Conservation (phyloP, 2,888 invertebrate genomes). For the Helleia helle region DNA sequence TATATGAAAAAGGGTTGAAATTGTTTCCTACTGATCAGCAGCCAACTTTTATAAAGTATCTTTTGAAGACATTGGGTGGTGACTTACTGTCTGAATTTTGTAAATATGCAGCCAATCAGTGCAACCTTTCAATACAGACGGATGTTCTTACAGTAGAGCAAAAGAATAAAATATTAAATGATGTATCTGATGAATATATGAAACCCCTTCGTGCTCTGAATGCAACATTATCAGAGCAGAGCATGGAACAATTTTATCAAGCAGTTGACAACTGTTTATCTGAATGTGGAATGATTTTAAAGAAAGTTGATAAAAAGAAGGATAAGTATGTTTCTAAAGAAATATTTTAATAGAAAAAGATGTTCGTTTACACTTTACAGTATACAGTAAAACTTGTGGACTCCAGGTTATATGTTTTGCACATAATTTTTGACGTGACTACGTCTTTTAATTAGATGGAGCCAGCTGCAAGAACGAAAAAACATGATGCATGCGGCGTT, state of each 20-base stretch:
- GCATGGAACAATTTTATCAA: conserved; percentile 85
- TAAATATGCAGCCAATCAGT: conserved; percentile 84
- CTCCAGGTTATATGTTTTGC: too few species aligned
- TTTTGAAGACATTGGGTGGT: conserved; percentile 87
- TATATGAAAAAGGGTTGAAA: conserved; percentile 87
- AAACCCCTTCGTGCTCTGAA: conserved; percentile 78
- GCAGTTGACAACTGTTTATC: conserved; percentile 82
- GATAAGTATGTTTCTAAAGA: conserved; percentile 75
- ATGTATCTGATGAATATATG: conserved; percentile 79
- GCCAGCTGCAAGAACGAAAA: too few species aligned
- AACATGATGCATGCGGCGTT: too few species aligned
- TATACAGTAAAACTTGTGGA: too few species aligned
- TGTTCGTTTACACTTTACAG: too few species aligned
- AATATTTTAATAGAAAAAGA: too few species aligned
- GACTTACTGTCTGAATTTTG: conserved; percentile 88
- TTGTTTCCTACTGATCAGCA: conserved; percentile 77
- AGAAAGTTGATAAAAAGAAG: conserved; percentile 93
- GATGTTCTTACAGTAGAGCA: conserved; percentile 78
- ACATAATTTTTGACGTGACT: too few species aligned
- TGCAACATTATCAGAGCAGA: conserved; percentile 78
- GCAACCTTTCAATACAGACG: conserved; percentile 75
- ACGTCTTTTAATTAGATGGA: too few species aligned
- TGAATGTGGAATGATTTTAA: conserved; percentile 84
- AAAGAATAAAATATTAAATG: conserved; percentile 80
- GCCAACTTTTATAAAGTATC: conserved; percentile 82